Conservation (phyloP, 1,140 invertebrate genomes). For the Sipha flava region DNA sequence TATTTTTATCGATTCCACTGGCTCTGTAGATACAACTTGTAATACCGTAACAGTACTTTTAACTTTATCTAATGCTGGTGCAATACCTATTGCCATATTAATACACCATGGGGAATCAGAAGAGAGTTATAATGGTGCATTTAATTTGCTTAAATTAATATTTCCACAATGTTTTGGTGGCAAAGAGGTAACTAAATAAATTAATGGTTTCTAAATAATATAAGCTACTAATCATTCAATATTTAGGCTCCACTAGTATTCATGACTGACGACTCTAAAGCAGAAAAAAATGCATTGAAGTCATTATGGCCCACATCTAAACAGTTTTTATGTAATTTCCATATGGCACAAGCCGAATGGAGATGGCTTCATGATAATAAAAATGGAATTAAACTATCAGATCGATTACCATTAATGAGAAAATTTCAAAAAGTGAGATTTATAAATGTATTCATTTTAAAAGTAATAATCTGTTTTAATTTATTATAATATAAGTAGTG, state of each 20-base stretch:
- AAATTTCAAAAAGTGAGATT: background rate
- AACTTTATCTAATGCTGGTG: background rate
- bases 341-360: constrained; percentile 20
- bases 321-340: constrained; percentile 11
- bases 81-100: background rate
- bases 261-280: constrained; percentile 14
- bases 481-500: background rate
- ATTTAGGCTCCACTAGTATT: background rate
- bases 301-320: background rate
- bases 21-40: background rate
- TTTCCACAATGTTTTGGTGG: background rate
- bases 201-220: background rate
- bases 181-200: background rate
- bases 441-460: background rate
- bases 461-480: too few species aligned
- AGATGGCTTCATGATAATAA: constrained; percentile 2
- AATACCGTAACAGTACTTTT: background rate
- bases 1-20: background rate
- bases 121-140: background rate
- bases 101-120: background rate
- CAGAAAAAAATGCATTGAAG: constrained; percentile 3
- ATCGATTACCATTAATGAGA: background rate
- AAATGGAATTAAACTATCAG: background rate
- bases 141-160: background rate
- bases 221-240: background rate